These are phyloP conservation scores for Trachymyrmex cornetzi DNA, from an alignment of 1,140 invertebrate genomes.

Conservation along the genomic window DNA sequence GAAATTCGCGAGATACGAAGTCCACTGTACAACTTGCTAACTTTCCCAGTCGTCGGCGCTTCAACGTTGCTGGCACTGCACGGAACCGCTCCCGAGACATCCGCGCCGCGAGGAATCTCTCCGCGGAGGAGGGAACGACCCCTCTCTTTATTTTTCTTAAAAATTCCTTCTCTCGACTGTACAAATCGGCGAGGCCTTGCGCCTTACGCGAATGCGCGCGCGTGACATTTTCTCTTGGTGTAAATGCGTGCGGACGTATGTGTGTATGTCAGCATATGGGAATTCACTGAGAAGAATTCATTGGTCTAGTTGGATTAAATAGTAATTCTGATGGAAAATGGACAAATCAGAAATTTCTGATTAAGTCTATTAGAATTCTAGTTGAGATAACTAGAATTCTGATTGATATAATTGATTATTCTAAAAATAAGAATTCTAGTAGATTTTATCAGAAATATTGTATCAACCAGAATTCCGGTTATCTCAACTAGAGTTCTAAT, in stretches of 20 bases:
- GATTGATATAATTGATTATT: no score
- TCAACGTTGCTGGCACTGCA: constrained; percentile 72
- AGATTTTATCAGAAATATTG: no score
- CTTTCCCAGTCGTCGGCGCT: constrained; percentile 89
- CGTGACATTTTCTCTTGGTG: constrained; percentile 2
- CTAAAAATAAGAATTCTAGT: no score
- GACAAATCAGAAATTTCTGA: no score
- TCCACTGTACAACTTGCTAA: constrained; percentile 92
- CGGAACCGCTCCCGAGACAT: neutral
- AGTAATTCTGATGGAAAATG: no score
- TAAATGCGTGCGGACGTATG: neutral
- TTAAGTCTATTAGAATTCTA: no score
- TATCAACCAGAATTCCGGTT: no score
- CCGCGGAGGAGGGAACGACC: neutral
- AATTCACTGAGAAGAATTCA: no score
- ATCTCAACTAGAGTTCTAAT: no score
- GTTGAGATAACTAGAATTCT: no score
- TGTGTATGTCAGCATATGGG: neutral
- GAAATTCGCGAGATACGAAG: constrained; percentile 88
- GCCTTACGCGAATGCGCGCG: neutral
- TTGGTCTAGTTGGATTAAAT: no score
- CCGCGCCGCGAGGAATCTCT: neutral
- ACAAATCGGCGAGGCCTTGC: constrained; percentile 1
- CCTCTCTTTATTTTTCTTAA: neutral
- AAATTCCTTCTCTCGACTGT: neutral